Conservation (phyloP, 2,888 invertebrate genomes). For the Deilephila elpenor region DNA sequence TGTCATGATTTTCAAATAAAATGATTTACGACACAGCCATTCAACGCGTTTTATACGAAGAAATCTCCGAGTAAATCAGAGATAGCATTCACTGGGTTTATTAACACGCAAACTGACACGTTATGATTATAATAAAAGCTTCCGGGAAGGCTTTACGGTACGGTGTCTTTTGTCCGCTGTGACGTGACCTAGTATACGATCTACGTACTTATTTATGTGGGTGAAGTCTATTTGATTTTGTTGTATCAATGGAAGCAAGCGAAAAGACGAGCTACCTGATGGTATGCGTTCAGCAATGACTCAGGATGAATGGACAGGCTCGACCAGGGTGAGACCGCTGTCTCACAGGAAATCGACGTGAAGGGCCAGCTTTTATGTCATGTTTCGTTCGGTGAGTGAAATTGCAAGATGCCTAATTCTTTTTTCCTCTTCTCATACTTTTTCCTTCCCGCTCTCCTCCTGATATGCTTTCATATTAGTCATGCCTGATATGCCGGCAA, state of each 20-base stretch:
- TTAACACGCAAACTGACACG: constrained; percentile 25
- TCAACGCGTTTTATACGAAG: constrained; percentile 1
- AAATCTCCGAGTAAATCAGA: constrained; percentile 16
- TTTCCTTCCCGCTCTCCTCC: too few species aligned
- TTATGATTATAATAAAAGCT: constrained; percentile 27
- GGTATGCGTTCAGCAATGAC: too few species aligned
- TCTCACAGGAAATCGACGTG: too few species aligned
- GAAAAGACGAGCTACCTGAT: background rate
- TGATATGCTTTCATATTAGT: too few species aligned
- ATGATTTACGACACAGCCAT: constrained; percentile 10
- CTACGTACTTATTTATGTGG: background rate
- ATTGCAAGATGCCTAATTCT: too few species aligned
- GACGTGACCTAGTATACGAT: background rate
- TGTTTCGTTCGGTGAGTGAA: too few species aligned
- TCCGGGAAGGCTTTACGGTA: constrained; percentile 12
- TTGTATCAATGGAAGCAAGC: background rate
- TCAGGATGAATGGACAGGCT: too few species aligned
- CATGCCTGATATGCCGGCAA: too few species aligned
- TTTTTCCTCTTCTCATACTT: too few species aligned
- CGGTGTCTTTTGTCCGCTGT: constrained; percentile 14
- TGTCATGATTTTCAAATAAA: constrained; percentile 1
- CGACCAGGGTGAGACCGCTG: too few species aligned
- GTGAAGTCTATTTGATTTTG: background rate
- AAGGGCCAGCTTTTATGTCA: too few species aligned
- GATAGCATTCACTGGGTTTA: constrained; percentile 19